Evolutionary conservation across 2,113 vertebrate species (phyloP).

Genomic region (Noturus placidus): DNA sequence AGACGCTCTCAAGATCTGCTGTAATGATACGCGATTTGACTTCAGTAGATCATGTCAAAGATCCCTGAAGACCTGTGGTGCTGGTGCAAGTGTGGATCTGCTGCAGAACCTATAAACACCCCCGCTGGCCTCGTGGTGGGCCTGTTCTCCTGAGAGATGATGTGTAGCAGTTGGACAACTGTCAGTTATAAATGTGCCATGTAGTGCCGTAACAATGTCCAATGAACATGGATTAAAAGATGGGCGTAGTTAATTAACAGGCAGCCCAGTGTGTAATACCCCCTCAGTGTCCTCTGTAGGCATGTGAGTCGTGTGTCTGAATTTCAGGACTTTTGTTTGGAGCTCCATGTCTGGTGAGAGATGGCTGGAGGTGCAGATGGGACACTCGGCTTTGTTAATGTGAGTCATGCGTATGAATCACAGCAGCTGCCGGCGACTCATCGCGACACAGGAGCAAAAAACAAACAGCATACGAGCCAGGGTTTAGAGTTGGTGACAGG

Average conservation of each 20-base stretch:
- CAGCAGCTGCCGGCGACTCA: conserved; percentile 46
- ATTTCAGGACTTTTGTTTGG: conserved; percentile 27
- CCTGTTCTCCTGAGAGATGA: not conserved
- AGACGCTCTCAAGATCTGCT: not conserved
- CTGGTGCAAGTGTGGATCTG: not conserved
- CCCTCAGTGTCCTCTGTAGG: conserved; percentile 51
- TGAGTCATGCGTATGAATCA: conserved; percentile 57
- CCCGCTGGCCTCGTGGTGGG: not conserved
- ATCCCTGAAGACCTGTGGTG: not conserved
- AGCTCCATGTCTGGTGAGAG: conserved; percentile 1
- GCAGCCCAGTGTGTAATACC: not conserved
- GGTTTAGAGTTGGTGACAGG: conserved; percentile 28
- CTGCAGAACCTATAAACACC: not conserved
- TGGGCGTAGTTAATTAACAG: not conserved
- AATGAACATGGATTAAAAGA: not conserved
- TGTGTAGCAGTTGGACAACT: not conserved
- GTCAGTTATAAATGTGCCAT: not conserved
- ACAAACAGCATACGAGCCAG: conserved; percentile 29
- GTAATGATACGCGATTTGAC: not conserved
- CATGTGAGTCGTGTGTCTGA: conserved; percentile 20
- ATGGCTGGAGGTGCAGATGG: conserved; percentile 34
- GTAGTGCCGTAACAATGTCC: not conserved
- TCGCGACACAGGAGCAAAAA: conserved; percentile 31
- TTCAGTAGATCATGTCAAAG: not conserved
- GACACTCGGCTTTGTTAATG: conserved; percentile 12